phyloP scores from a whole-genome alignment of 2,888 invertebrate genomes.

The Parthenolecanium corni region DNA sequence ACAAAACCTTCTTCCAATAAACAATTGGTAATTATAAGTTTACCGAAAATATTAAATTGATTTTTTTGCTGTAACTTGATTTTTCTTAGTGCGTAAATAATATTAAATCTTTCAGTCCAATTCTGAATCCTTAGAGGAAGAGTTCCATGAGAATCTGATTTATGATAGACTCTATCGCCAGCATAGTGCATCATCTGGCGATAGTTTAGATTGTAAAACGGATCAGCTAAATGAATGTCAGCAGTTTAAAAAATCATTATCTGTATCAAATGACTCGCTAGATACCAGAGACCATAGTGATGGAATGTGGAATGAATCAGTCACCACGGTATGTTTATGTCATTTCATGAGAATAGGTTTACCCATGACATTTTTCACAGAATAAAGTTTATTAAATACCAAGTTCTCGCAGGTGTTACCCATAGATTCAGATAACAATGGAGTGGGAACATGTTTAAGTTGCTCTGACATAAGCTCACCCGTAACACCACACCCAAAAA shows the following conservation, averaged over 20 bases:
- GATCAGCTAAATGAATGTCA: slow-evolving; percentile 16
- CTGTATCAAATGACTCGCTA: slow-evolving; percentile 71
- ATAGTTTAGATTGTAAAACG: slow-evolving; percentile 35
- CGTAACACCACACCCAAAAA: slow-evolving; percentile 55
- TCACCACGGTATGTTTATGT: slow-evolving; percentile 38
- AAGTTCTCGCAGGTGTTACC: slow-evolving; percentile 18
- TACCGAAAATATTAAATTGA: no score
- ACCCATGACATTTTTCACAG: no score
- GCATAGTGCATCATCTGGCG: slow-evolving; percentile 61
- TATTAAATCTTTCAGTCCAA: slow-evolving; percentile 31
- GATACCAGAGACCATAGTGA: slow-evolving; percentile 81
- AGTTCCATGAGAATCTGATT: slow-evolving; percentile 70
- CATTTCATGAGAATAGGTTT: neutral
- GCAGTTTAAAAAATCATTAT: slow-evolving; percentile 46
- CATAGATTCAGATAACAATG: slow-evolving; percentile 36
- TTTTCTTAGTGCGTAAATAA: no score
- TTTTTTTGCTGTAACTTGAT: no score
- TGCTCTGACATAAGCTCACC: slow-evolving; percentile 42
- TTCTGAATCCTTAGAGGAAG: slow-evolving; percentile 42
- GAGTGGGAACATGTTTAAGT: slow-evolving; percentile 36
- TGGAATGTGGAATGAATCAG: slow-evolving; percentile 80
- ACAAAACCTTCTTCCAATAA: slow-evolving; percentile 28
- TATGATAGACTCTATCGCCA: slow-evolving; percentile 45
- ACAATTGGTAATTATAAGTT: slow-evolving; percentile 11
- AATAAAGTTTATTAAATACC: no score